Percentiles rank a stretch among this genome's conserved stretches.
Evolutionary conservation across 2,888 invertebrate species (phyloP).

Genomic region (Folsomia candida): DNA sequence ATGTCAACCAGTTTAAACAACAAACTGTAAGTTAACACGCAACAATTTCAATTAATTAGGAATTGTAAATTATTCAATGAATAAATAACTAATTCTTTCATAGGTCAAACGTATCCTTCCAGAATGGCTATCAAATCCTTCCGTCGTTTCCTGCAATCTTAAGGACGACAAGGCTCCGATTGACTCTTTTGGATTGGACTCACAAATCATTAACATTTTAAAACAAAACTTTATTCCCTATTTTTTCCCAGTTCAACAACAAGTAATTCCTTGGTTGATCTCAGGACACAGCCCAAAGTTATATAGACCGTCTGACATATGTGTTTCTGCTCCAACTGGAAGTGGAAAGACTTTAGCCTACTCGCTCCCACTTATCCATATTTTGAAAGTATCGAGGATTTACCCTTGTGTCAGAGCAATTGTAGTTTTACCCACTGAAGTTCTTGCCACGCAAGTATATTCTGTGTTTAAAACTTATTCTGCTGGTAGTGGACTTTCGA

Average conservation of each 20-base stretch:
- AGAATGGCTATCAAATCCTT: slow-evolving; percentile 80
- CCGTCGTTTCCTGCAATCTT: slow-evolving; percentile 71
- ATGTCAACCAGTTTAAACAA: slow-evolving; percentile 58
- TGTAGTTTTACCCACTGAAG: slow-evolving; percentile 48
- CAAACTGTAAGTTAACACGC: slow-evolving; percentile 29
- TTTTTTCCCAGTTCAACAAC: slow-evolving; percentile 81
- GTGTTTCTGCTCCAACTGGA: slow-evolving; percentile 63
- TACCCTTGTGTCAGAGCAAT: slow-evolving; percentile 42
- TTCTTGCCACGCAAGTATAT: slow-evolving; percentile 46
- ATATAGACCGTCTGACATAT: slow-evolving; percentile 81
- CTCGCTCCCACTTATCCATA: slow-evolving; percentile 59
- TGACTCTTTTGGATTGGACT: slow-evolving; percentile 64
- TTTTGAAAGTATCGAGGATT: slow-evolving; percentile 37
- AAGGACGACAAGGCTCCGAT: slow-evolving; percentile 60
- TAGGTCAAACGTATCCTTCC: slow-evolving; percentile 74
- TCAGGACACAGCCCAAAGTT: slow-evolving; percentile 60
- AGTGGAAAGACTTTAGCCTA: slow-evolving; percentile 63
- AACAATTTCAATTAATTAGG: slow-evolving; percentile 1
- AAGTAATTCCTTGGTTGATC: slow-evolving; percentile 74
- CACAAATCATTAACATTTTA: slow-evolving; percentile 63
- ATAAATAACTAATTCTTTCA: slow-evolving; percentile 21
- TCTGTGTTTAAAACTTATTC: slow-evolving; percentile 61
- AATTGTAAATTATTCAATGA: slow-evolving; percentile 13
- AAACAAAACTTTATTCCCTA: slow-evolving; percentile 68
- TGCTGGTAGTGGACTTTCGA: slow-evolving; percentile 66